Conservation (phyloP, 92 coral and sea anemone genomes). For the Palythoa grandis region DNA sequence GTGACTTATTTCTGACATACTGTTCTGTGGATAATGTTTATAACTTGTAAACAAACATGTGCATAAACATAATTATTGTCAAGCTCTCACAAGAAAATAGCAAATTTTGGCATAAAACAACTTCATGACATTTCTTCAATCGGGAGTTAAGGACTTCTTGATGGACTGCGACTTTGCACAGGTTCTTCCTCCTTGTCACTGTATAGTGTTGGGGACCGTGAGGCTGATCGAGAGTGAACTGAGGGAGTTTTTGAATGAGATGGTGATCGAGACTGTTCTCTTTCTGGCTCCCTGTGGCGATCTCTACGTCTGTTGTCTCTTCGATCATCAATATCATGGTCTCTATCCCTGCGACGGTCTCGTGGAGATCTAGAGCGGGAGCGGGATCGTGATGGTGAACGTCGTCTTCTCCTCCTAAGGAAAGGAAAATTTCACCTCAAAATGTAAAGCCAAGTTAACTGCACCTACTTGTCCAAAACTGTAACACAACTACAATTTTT, state of each 20-base stretch:
- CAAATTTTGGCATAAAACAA: neutral
- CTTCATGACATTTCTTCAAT: neutral
- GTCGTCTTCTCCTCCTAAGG: slow-evolving; percentile 43
- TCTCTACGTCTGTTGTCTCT: slow-evolving; percentile 34
- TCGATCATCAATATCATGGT: slow-evolving; percentile 31
- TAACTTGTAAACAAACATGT: no score
- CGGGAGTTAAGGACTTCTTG: slow-evolving; percentile 50
- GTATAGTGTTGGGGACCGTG: slow-evolving; percentile 35
- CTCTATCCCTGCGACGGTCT: slow-evolving; percentile 34
- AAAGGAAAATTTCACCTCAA: neutral
- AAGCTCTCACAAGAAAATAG: neutral
- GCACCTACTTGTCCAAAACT: no score
- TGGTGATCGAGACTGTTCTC: slow-evolving; percentile 70
- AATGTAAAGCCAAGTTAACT: no score
- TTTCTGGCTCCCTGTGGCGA: slow-evolving; percentile 43
- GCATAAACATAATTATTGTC: neutral
- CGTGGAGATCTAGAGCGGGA: slow-evolving; percentile 68
- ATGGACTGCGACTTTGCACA: slow-evolving; percentile 61
- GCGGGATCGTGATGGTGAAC: slow-evolving; percentile 66
- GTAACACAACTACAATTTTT: no score
- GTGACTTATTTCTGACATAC: no score
- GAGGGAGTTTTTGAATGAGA: slow-evolving; percentile 59
- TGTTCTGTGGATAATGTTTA: no score
- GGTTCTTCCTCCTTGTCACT: slow-evolving; percentile 76
- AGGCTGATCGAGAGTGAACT: slow-evolving; percentile 55